These are phyloP conservation scores for Corynorhinus townsendii DNA, from an alignment of 2,113 vertebrate genomes.

Conservation along the genomic window DNA sequence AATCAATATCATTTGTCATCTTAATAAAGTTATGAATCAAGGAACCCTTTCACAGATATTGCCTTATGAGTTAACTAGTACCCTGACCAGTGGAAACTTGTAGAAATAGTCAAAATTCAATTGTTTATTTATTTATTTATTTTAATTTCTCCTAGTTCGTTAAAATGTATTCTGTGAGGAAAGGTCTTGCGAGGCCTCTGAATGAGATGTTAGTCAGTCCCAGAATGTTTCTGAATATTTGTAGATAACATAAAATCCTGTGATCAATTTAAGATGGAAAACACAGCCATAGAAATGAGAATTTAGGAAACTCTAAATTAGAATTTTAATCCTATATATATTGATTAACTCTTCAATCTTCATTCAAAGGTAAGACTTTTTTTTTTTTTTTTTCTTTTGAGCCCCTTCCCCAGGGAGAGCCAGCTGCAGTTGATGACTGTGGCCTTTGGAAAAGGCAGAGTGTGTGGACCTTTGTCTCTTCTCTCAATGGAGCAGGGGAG, in stretches of 20 bases:
- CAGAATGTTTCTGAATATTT: neutral
- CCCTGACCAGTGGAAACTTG: neutral
- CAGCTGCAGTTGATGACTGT: neutral
- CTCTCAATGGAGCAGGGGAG: neutral
- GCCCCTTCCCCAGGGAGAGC: neutral
- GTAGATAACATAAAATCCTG: neutral
- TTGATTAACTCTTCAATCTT: neutral
- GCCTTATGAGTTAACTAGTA: neutral
- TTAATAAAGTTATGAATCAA: slow-evolving; percentile 1
- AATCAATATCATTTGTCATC: slow-evolving; percentile 3
- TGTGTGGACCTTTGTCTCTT: neutral
- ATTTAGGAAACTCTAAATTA: neutral
- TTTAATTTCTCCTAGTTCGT: neutral
- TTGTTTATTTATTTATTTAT: neutral
- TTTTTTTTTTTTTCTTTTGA: no score
- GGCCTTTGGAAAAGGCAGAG: neutral
- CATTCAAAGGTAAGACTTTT: neutral
- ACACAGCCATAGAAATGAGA: neutral
- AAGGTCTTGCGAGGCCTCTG: neutral
- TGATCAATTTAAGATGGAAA: neutral
- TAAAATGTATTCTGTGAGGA: neutral
- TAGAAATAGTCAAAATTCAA: neutral
- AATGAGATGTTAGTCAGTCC: neutral
- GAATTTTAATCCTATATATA: neutral
- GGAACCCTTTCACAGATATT: neutral